A percentile compares a stretch with the other conserved stretches of the same genome.
Conservation (phyloP, 2,113 vertebrate genomes). For the Spilogale gracilis region DNA sequence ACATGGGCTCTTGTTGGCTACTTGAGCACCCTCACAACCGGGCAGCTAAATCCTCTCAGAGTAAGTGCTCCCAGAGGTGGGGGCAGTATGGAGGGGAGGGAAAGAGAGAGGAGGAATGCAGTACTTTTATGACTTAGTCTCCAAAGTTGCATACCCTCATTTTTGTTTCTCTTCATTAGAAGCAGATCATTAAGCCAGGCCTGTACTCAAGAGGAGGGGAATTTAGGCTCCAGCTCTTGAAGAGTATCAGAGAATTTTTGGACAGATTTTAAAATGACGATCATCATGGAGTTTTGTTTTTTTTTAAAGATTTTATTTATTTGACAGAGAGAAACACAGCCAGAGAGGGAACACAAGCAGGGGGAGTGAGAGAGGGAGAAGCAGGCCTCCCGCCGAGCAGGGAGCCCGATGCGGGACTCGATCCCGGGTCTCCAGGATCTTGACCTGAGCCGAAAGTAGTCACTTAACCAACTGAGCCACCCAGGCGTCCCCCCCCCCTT, state of each 20-base stretch:
- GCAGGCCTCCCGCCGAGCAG: no score
- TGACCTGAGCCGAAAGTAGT: no score
- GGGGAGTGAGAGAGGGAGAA: no score
- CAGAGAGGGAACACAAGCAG: no score
- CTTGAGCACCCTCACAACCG: not conserved
- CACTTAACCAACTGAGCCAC: no score
- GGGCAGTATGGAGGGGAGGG: not conserved
- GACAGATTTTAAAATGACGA: not conserved
- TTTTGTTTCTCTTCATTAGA: constrained; percentile 18
- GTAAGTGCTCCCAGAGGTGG: not conserved
- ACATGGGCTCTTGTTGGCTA: not conserved
- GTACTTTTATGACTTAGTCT: not conserved
- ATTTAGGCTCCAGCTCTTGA: not conserved
- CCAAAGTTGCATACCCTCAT: not conserved
- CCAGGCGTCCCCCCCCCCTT: not conserved
- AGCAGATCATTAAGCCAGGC: not conserved
- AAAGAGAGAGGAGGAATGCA: not conserved
- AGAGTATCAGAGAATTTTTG: not conserved
- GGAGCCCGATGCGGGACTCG: no score
- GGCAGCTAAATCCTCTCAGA: not conserved
- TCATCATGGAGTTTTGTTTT: not conserved
- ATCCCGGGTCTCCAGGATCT: no score
- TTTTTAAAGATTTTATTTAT: not conserved
- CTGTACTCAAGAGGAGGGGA: not conserved
- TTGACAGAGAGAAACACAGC: no score